Evolutionary conservation across 2,888 invertebrate species (phyloP).

Genomic region (Balanococcus diminutus): DNA sequence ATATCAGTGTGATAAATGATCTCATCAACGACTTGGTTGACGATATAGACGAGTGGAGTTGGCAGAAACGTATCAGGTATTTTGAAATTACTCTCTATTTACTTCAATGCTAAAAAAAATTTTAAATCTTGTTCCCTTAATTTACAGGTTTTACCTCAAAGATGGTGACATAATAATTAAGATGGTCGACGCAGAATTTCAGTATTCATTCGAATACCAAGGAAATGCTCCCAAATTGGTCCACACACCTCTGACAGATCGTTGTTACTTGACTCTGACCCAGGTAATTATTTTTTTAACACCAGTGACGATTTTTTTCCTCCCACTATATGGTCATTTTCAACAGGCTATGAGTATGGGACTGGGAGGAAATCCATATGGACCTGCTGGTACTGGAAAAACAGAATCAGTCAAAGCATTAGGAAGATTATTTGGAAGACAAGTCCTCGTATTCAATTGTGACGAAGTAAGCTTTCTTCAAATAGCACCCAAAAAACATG

Average conservation of each 20-base stretch:
- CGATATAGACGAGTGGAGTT: constrained; percentile 80
- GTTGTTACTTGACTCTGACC: constrained; percentile 95
- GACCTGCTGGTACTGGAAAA: constrained; percentile 98
- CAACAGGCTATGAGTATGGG: constrained; percentile 88
- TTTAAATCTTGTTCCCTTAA: no score
- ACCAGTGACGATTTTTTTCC: no score
- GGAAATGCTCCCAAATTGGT: constrained; percentile 96
- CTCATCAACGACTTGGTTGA: constrained; percentile 74
- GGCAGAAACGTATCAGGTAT: constrained; percentile 91
- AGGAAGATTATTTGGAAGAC: constrained; percentile 85
- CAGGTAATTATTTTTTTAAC: constrained; percentile 70
- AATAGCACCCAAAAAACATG: no score
- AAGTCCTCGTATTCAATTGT: constrained; percentile 96
- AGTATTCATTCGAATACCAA: constrained; percentile 97
- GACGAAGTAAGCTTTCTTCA: constrained; percentile 78
- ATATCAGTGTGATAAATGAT: constrained; percentile 79
- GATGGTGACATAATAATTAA: constrained; percentile 73
- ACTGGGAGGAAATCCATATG: constrained; percentile 97
- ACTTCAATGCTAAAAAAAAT: constrained; percentile 27
- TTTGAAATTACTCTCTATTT: constrained; percentile 34
- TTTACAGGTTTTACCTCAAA: constrained; percentile 56
- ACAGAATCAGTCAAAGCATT: constrained; percentile 98
- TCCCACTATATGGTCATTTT: background rate
- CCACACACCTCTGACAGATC: constrained; percentile 93
- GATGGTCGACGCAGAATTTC: constrained; percentile 93